Conservation (phyloP, 2,797 vertebrate species). For the Carduelis carduelis region DNA sequence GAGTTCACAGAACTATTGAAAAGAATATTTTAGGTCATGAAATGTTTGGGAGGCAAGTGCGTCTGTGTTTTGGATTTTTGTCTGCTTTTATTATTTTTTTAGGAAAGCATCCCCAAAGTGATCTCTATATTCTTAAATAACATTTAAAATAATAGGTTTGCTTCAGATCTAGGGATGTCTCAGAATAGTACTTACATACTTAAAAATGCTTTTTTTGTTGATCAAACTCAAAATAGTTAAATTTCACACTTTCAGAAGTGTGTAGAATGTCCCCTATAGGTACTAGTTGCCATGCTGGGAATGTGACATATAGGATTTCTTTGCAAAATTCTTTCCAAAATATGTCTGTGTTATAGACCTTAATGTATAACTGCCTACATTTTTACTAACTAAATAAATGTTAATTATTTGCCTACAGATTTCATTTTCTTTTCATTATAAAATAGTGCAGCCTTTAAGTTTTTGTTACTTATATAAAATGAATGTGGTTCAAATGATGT, state of each 20-base stretch:
- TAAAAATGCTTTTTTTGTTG: not conserved
- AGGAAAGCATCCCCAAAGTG: not conserved
- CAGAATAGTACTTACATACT: not conserved
- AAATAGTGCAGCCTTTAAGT: not conserved
- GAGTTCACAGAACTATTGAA: not conserved
- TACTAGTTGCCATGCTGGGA: not conserved
- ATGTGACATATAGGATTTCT: not conserved
- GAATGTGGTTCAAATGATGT: not conserved
- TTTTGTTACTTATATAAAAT: not conserved
- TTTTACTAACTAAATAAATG: not conserved
- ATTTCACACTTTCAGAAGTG: not conserved
- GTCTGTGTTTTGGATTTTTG: not conserved
- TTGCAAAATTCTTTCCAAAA: not conserved
- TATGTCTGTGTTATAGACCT: not conserved
- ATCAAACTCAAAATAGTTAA: not conserved
- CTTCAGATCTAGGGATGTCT: not conserved
- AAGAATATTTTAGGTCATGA: not conserved
- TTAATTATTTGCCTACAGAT: not conserved
- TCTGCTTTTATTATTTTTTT: not conserved
- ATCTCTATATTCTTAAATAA: not conserved
- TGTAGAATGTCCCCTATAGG: not conserved
- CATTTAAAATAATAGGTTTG: not conserved
- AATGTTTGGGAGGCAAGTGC: fast-evolving
- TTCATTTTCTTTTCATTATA: not conserved
- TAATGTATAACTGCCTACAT: not conserved